A percentile compares a stretch with the other conserved stretches of the same genome.
These are phyloP conservation scores for Frieseomelitta varia DNA, from an alignment of 1,140 invertebrate genomes.

Conservation along the genomic window DNA sequence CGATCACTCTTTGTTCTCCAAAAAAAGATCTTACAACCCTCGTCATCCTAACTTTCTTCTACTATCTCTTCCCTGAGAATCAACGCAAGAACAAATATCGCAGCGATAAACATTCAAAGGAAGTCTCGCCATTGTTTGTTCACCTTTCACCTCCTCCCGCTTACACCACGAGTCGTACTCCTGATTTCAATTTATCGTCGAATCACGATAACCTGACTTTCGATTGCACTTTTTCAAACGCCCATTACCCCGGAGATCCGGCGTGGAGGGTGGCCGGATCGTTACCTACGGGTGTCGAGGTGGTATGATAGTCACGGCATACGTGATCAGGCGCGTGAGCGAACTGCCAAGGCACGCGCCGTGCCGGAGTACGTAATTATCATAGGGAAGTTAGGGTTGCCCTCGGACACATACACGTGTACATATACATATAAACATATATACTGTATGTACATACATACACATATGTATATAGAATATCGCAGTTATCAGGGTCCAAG, in stretches of 20 bases:
- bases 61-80: neutral
- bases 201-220: conserved; percentile 17
- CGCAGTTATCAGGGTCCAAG: too few species aligned
- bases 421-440: neutral
- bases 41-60: neutral
- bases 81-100: neutral
- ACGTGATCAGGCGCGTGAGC: conserved; percentile 70
- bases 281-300: conserved; percentile 65
- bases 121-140: neutral
- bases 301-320: conserved; percentile 76
- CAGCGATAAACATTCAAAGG: neutral
- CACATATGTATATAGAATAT: too few species aligned
- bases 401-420: conserved; percentile 27
- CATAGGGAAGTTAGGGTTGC: conserved; percentile 68
- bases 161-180: too few species aligned
- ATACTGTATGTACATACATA: too few species aligned
- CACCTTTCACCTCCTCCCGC: neutral
- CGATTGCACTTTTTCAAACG: conserved; percentile 49
- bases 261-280: conserved; percentile 33
- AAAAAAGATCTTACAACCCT: neutral
- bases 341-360: conserved; percentile 77
- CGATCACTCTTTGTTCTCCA: too few species aligned
- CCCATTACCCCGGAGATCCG: conserved; percentile 31
- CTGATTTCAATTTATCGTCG: conserved; percentile 15
- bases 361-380: conserved; percentile 77